These are phyloP conservation scores for Sarcophilus harrisii DNA, from an alignment of 2,797 vertebrate species.

Conservation along the genomic window DNA sequence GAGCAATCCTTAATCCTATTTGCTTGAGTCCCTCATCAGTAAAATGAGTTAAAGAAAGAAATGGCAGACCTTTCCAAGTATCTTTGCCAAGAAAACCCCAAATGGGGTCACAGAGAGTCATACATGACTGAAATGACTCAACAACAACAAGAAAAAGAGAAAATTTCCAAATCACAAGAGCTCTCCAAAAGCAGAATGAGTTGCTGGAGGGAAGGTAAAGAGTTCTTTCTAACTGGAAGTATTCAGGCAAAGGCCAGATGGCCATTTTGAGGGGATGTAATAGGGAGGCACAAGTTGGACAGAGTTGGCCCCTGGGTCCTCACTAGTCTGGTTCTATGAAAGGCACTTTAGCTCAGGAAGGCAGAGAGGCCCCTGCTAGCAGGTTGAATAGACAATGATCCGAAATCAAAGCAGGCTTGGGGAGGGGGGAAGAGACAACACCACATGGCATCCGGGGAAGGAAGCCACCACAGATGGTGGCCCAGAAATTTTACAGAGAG, in stretches of 20 bases:
- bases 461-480: constrained; percentile 74
- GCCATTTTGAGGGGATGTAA: background rate
- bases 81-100: background rate
- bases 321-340: background rate
- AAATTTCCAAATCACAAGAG: background rate
- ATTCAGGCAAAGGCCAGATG: background rate
- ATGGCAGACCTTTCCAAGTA: background rate
- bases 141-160: background rate
- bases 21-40: background rate
- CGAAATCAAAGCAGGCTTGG: constrained; percentile 42
- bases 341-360: background rate
- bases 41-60: background rate
- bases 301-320: background rate
- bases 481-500: constrained; percentile 53
- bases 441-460: constrained; percentile 38
- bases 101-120: background rate
- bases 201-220: background rate
- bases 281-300: background rate
- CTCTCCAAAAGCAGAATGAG: background rate
- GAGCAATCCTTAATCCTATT: background rate
- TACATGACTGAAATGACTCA: background rate
- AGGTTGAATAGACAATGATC: constrained; percentile 70
- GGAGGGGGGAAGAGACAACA: background rate
- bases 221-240: background rate
- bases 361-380: constrained; percentile 25